Percentiles rank a stretch among this genome's conserved stretches.
These are phyloP conservation scores for Campylomormyrus tamandua DNA, from an alignment of 2,113 vertebrate species.

Conservation along the genomic window DNA sequence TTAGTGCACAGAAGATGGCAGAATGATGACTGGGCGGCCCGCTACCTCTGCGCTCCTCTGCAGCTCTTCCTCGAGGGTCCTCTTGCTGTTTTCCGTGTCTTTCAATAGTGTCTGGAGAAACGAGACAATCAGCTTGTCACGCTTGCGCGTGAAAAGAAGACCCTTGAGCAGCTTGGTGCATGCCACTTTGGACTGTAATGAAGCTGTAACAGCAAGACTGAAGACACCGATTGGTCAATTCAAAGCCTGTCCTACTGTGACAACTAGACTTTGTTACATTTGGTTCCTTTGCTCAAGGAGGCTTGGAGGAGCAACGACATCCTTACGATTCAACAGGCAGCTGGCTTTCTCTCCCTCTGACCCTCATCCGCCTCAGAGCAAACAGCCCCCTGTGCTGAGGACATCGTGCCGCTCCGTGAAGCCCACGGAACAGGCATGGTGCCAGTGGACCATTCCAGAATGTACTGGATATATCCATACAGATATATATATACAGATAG, in stretches of 20 bases:
- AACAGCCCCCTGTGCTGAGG: not conserved
- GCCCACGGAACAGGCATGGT: not conserved
- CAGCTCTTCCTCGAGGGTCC: constrained; percentile 71
- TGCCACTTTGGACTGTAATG: not conserved
- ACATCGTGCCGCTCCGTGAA: not conserved
- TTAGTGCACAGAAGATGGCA: not conserved
- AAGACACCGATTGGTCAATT: not conserved
- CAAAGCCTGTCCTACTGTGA: not conserved
- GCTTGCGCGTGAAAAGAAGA: not conserved
- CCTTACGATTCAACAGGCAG: not conserved
- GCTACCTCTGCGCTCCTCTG: constrained; percentile 74
- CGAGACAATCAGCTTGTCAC: not conserved
- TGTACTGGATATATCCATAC: not conserved
- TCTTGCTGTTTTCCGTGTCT: constrained; percentile 74
- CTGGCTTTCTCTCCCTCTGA: not conserved
- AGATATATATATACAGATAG: not conserved
- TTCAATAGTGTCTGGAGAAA: constrained; percentile 64
- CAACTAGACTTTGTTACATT: not conserved
- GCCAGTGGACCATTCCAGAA: not conserved
- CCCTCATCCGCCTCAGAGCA: not conserved
- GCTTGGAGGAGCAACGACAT: not conserved
- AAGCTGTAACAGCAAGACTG: not conserved
- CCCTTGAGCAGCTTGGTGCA: not conserved
- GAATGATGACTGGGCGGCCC: not conserved
- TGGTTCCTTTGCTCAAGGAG: not conserved